A percentile compares a stretch with the other conserved stretches of the same genome.
Conservation (phyloP, 2,888 invertebrate genomes). For the Malthinus flaveolus region DNA sequence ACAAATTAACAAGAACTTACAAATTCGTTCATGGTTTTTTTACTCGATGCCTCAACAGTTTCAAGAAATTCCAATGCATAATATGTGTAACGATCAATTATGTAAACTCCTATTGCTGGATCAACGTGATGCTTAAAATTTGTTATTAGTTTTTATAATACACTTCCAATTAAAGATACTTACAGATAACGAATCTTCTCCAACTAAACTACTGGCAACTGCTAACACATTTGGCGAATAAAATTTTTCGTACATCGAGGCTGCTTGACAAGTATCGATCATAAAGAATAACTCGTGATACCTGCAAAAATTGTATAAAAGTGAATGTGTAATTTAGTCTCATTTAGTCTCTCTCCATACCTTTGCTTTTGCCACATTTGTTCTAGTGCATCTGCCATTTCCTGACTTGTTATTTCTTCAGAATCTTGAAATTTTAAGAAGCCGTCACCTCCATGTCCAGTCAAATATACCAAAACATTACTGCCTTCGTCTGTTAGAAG, state of each 20-base stretch:
- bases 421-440: slow-evolving; percentile 99
- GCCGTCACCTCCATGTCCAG: slow-evolving; percentile 97
- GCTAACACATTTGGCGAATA: slow-evolving; percentile 98
- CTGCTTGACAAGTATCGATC: slow-evolving; percentile 99
- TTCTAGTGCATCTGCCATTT: slow-evolving; percentile 97
- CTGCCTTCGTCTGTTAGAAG: slow-evolving; percentile 95
- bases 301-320: slow-evolving; percentile 56
- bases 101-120: slow-evolving; percentile 97
- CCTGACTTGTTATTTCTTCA: slow-evolving; percentile 97
- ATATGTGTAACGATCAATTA: slow-evolving; percentile 98
- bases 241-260: slow-evolving; percentile 97
- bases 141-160: slow-evolving; percentile 3
- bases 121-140: slow-evolving; percentile 93
- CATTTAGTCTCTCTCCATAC: slow-evolving; percentile 54
- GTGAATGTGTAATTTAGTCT: neutral
- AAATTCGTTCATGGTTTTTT: slow-evolving; percentile 91
- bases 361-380: slow-evolving; percentile 99
- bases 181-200: slow-evolving; percentile 97
- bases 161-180: slow-evolving; percentile 44
- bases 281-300: slow-evolving; percentile 99
- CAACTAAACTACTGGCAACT: slow-evolving; percentile 95
- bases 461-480: slow-evolving; percentile 95
- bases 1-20: slow-evolving; percentile 64
- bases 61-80: slow-evolving; percentile 96
- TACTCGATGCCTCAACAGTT: slow-evolving; percentile 84